Evolutionary conservation across 2,113 vertebrate genomes (phyloP), one percentile per base, ranked within the genome.

Genomic region (Equus przewalskii): DNA sequence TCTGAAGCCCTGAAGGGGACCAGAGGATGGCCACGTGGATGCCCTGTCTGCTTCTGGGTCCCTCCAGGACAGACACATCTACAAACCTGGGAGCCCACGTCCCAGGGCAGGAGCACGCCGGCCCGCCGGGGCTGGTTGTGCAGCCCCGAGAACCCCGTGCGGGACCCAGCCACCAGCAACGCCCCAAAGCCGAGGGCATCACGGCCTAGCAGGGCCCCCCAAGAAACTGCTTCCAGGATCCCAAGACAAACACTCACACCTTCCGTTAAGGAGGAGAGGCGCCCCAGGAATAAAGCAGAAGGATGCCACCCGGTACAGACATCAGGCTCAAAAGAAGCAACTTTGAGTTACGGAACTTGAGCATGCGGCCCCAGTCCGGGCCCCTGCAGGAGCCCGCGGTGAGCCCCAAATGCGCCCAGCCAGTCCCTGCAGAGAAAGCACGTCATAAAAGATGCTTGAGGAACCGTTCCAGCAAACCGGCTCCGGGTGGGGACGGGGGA

Each of bases 1-100:
- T 7, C 41, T 7, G 8, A 19, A 36, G 41, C 33, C 54, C 75
- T n/a, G 33, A n/a, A 22, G 33, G 7, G 44, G 65, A 14, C 18
- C 0, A 0, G 2, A 54, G 18, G 18, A 72, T 44, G 65, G 44
- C 64, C 44, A 14, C 12, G 1, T 12, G 0, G 87, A 49, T 0
- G 1, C 24, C 51, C 41, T 36, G 19, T 18, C 1, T 54, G 5
- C 16, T 1, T 4, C 65, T 2, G 3, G 21, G 65, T 9, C 56
- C 26, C 44, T 70, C 58, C 6, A 6, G 16, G 62, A 24, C 51
- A 30, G n/a, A 13, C 12, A 3, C 0, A 0, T 8, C 30, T 13
- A 33, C 6, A 24, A 1, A 18, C 54, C 2, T 0, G 26, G 80
- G 58, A 21, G 58, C 26, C 80, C 28, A 16, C 1, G 9, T 16